A percentile compares a stretch with the other conserved stretches of the same genome.
Evolutionary conservation across 1,140 invertebrate genomes (phyloP).

Genomic region (Druon quercuslanigerum): DNA sequence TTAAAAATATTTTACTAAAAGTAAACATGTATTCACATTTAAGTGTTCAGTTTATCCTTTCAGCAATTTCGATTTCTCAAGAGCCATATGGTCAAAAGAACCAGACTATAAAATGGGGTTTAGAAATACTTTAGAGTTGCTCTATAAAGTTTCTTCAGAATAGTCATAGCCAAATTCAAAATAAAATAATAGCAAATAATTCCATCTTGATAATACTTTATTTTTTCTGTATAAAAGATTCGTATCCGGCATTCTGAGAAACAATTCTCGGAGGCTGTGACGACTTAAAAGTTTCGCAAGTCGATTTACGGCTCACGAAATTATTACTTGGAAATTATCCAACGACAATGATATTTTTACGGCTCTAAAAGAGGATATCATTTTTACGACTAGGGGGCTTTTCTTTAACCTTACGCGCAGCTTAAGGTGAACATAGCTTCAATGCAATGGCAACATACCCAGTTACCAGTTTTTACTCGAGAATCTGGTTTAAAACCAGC

Average conservation of each 20-base stretch:
- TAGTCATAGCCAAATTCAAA: neutral
- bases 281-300: neutral
- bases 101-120: slow-evolving; percentile 16
- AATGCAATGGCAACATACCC: neutral
- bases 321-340: no score
- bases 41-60: no score
- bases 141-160: neutral
- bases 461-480: slow-evolving; percentile 20
- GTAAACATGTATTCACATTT: no score
- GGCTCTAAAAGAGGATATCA: slow-evolving; percentile 3
- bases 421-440: neutral
- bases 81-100: slow-evolving; percentile 7
- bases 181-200: neutral
- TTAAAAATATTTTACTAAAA: no score
- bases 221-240: no score
- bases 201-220: neutral
- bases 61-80: neutral
- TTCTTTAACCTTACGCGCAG: neutral
- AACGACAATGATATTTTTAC: neutral
- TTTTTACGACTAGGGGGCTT: neutral
- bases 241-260: neutral
- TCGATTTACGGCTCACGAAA: no score
- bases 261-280: neutral
- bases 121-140: neutral
- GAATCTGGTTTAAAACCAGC: slow-evolving; percentile 15